Evolutionary conservation across 2,888 invertebrate genomes (phyloP).

Genomic region (Epirrhoe alternata): DNA sequence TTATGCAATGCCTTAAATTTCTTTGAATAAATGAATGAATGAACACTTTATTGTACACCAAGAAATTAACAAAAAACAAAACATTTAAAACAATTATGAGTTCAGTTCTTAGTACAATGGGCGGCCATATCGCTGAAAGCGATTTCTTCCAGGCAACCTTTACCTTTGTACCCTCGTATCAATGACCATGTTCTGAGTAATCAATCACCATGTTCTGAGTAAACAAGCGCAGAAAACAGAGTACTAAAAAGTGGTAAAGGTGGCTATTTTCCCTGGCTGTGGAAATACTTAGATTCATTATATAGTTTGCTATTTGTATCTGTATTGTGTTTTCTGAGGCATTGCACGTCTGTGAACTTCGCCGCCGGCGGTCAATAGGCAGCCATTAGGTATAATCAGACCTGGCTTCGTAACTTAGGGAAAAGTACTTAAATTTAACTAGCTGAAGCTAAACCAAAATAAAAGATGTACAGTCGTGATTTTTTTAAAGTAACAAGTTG

Average conservation of each 20-base stretch:
- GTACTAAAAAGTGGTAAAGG: too few species aligned
- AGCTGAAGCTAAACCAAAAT: neutral
- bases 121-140: too few species aligned
- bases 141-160: too few species aligned
- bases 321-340: constrained; percentile 25
- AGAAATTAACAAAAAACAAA: too few species aligned
- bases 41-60: too few species aligned
- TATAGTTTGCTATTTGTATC: constrained; percentile 22
- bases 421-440: neutral
- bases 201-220: too few species aligned
- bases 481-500: neutral
- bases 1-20: neutral
- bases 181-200: neutral
- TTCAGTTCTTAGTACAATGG: too few species aligned
- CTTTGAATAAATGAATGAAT: too few species aligned
- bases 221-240: neutral
- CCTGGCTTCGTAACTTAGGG: constrained; percentile 8
- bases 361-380: constrained; percentile 34
- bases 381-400: constrained; percentile 24
- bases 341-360: constrained; percentile 51
- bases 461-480: neutral
- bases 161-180: too few species aligned
- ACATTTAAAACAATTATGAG: too few species aligned
- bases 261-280: too few species aligned
- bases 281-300: constrained; percentile 2